Evolutionary conservation across 2,888 invertebrate species (phyloP).

Genomic region (Seira musarum): DNA sequence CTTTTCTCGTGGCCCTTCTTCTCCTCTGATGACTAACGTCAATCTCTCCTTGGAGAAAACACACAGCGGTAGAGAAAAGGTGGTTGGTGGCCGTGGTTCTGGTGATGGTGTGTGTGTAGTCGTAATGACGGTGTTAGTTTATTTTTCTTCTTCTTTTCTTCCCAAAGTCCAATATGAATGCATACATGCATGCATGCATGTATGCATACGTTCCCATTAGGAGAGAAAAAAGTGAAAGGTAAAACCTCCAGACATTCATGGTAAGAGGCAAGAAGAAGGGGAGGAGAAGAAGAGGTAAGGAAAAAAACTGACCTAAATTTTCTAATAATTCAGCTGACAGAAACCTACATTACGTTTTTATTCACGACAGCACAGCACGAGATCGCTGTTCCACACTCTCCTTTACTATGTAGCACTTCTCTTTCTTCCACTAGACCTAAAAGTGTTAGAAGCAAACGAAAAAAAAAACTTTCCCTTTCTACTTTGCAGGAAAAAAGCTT

Average conservation of each 20-base stretch:
- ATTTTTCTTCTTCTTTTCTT: background rate
- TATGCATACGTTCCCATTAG: no score
- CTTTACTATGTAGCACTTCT: constrained; percentile 18
- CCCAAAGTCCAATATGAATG: no score
- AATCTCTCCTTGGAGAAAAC: constrained; percentile 49
- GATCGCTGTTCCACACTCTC: constrained; percentile 21
- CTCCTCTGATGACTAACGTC: constrained; percentile 50
- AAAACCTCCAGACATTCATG: constrained; percentile 18
- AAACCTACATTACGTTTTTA: constrained; percentile 39
- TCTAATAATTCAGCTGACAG: constrained; percentile 48
- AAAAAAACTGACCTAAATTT: constrained; percentile 50
- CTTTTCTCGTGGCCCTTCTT: background rate
- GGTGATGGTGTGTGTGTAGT: constrained; percentile 20
- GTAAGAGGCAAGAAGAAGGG: background rate
- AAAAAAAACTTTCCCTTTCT: no score
- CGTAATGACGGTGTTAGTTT: constrained; percentile 30
- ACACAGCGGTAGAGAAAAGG: background rate
- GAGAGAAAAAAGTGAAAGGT: constrained; percentile 21
- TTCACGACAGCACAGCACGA: constrained; percentile 42
- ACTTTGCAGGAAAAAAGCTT: no score
- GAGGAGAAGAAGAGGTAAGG: background rate
- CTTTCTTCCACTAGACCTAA: background rate
- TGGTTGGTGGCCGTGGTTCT: background rate
- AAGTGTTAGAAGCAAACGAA: no score
- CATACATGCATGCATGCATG: no score